Conservation (phyloP, 2,797 vertebrate genomes). For the Lacerta agilis region DNA sequence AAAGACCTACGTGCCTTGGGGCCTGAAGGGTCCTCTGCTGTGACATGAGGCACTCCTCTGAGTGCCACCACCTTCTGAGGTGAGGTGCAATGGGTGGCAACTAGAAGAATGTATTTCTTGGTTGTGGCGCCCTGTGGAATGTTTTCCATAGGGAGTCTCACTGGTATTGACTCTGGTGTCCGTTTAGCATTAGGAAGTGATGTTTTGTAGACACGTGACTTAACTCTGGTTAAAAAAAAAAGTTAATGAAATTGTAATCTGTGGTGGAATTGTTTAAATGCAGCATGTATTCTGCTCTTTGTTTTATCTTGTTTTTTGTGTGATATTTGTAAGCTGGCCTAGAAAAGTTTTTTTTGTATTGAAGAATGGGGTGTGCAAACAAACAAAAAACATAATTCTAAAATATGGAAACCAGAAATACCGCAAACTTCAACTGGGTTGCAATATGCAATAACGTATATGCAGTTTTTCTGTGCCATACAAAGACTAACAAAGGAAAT, state of each 20-base stretch:
- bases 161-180: background rate
- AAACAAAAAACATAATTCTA: background rate
- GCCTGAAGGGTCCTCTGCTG: background rate
- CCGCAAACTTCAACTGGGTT: background rate
- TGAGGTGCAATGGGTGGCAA: background rate
- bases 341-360: too few species aligned
- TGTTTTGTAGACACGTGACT: background rate
- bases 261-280: background rate
- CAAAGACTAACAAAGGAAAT: background rate
- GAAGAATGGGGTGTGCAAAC: background rate
- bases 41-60: background rate
- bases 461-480: background rate
- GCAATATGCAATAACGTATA: background rate
- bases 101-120: background rate
- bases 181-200: too few species aligned
- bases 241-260: background rate
- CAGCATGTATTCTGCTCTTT: background rate
- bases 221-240: background rate
- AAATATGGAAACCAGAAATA: background rate
- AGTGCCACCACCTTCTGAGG: background rate
- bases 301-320: background rate
- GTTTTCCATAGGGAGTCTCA: background rate
- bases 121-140: background rate
- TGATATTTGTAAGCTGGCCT: background rate
- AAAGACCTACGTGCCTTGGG: background rate